These are phyloP conservation scores for Myripristis murdjan DNA, from an alignment of 2,797 vertebrate species.

Conservation along the genomic window DNA sequence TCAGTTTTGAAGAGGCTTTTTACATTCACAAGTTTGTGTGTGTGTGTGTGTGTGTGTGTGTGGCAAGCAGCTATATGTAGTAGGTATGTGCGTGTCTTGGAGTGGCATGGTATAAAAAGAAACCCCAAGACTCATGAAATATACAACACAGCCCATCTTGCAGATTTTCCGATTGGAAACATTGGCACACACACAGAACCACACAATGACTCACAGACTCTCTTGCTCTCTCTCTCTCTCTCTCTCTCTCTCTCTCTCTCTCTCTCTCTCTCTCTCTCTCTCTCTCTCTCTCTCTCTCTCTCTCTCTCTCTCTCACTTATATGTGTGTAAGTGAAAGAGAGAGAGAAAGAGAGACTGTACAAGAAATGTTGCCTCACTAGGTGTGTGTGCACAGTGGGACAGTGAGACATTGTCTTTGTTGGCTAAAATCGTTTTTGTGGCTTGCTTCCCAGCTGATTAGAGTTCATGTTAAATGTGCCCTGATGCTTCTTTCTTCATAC, in stretches of 20 bases:
- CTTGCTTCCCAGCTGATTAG: not conserved
- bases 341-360: too few species aligned
- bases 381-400: too few species aligned
- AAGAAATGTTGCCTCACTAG: too few species aligned
- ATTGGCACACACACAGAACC: conserved; percentile 46
- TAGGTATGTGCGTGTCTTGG: conserved; percentile 71
- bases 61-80: conserved; percentile 67
- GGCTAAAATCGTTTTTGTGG: not conserved
- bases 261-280: too few species aligned
- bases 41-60: conserved; percentile 42
- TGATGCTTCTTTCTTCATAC: too few species aligned
- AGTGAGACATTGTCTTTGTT: too few species aligned
- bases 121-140: conserved; percentile 78
- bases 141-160: conserved; percentile 75
- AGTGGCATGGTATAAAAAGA: conserved; percentile 76
- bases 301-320: too few species aligned
- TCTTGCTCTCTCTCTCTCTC: conserved; percentile 20
- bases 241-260: too few species aligned
- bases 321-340: too few species aligned
- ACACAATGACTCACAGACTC: conserved; percentile 32
- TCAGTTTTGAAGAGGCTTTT: conserved; percentile 58
- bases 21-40: conserved; percentile 52
- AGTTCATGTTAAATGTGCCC: too few species aligned
- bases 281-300: too few species aligned
- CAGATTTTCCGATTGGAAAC: conserved; percentile 77